phyloP scores from a whole-genome alignment of 2,113 vertebrate species.

The Platanista minor region DNA sequence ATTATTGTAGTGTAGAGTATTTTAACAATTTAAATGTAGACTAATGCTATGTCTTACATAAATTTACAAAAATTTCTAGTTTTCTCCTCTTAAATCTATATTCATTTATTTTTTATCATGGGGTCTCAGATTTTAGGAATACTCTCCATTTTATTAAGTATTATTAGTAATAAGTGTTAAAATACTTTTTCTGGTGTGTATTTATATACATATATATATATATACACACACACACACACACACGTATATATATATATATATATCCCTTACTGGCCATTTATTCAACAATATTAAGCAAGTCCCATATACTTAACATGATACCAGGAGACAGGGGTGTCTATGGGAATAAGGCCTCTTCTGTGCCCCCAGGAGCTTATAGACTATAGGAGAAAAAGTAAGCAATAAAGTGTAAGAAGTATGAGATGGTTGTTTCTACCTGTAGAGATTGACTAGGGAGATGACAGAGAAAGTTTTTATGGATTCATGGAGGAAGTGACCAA shows the following conservation, averaged over 20 bases:
- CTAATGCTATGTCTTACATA: background rate
- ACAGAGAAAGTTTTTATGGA: background rate
- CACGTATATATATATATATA: background rate
- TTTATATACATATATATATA: background rate
- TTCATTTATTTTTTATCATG: background rate
- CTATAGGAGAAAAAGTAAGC: background rate
- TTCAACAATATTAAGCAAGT: background rate
- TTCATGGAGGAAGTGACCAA: background rate
- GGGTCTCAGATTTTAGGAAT: background rate
- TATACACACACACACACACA: too few species aligned
- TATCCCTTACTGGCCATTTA: background rate
- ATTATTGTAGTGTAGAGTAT: background rate
- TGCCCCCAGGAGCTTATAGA: background rate
- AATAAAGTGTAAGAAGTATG: background rate
- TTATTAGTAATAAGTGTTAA: background rate
- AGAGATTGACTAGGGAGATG: background rate
- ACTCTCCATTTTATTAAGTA: background rate
- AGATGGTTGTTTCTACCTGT: background rate
- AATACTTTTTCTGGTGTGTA: background rate
- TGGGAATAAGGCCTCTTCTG: background rate
- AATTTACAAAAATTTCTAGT: background rate
- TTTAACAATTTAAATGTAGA: background rate
- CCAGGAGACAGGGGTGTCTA: rapidly evolving
- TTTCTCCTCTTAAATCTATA: background rate
- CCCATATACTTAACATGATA: background rate